Base-by-base conservation (phyloP, 37 sponge, comb jelly and placozoan genomes). In the Diacarnus erythraeanus region DNA sequence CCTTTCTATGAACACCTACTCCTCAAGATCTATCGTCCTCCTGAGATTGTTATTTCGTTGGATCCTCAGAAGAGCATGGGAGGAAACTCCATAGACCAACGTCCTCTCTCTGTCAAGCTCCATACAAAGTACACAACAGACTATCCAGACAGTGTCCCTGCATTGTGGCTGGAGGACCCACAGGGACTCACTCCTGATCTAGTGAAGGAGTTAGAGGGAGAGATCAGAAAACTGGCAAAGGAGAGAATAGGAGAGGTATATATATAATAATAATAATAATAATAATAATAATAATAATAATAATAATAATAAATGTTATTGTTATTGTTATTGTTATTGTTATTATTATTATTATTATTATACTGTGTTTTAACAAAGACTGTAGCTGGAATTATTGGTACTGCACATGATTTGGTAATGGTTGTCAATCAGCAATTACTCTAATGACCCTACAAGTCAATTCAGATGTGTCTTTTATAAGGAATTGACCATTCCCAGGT, bases 11-110 rank as follows among this genome's bases (percentile, higher is more conserved):
- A n/a, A n/a, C n/a, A n/a, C n/a, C n/a, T n/a, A n/a, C n/a, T n/a
- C n/a, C n/a, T n/a, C n/a, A 74, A 91, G 91, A 83, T 91, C 37
- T 71, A 83, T 27, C 56, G 91, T 22, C 83, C 91, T 15, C 87
- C 91, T 26, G 91, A 91, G 51, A 42, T 91, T 38, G 41, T 38
- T 20, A 57, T 91, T 65, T 44, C 59, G 31, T 65, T 91, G 31
- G 72, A 73, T 0, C 91, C 91, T 15, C 87, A 86, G 69, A 82
- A 85, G 74, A 91, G 91, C 42, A 78, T 81, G 63, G 87, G 81
- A 6, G 77, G 67, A 21, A 64, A 66, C 57, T 36, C 54, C 6
- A 42, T 42, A 2, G 43, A 79, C 21, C 44, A 74, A 64, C 54
- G 71, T 34, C 77, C 84, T 2, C 0, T 91, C 37, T 76, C 69